Base-by-base conservation (phyloP, 2,888 invertebrate genomes). In the Schrankia costaestrigalis region DNA sequence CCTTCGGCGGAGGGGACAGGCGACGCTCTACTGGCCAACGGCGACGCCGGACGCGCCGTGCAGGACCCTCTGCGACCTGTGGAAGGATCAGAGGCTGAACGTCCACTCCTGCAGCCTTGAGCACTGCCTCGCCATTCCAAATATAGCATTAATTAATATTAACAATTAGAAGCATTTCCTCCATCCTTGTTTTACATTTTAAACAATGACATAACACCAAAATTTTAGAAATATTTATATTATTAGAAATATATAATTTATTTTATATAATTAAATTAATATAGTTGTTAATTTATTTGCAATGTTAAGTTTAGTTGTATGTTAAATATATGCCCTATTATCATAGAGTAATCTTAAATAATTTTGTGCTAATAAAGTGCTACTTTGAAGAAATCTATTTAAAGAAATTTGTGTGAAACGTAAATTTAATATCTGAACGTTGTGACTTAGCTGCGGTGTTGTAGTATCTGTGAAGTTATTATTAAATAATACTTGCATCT, bases 21-120 rank as follows among this genome's bases (percentile, higher is more conserved):
- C 6, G 71, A 69, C 26, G 57, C 66, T 1, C 46, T 75, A 17
- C 48, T 74, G n/a, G 63, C 65, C 3, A 74, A 75, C 44, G 68
- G 60, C 6, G 46, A 36, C 14, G 44, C 60, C 11, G 31, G 51
- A 2, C 43, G 49, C 3, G 26, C 18, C 18, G 18, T 14, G 11
- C 10, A 14, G 1, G 41, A 41, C 25, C 32, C 41, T 19, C 34
- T 19, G 26, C 47, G 50, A 10, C 38, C 51, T 0, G 51, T 42
- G 11, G 34, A 39, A 26, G 33, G 31, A 22, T 41, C 27, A 26
- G 52, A 51, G 11, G 50, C 54, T 0, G 55, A 51, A 17, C 47
- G 35, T 2, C 68, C 66, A 0, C 49, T 70, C 1, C 35, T 68
- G 9, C 53, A 57, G 13, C 31, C 54, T 24, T 60, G 50, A 49